phyloP scores from a whole-genome alignment of 2,113 vertebrate genomes.

The Bombycilla garrulus region DNA sequence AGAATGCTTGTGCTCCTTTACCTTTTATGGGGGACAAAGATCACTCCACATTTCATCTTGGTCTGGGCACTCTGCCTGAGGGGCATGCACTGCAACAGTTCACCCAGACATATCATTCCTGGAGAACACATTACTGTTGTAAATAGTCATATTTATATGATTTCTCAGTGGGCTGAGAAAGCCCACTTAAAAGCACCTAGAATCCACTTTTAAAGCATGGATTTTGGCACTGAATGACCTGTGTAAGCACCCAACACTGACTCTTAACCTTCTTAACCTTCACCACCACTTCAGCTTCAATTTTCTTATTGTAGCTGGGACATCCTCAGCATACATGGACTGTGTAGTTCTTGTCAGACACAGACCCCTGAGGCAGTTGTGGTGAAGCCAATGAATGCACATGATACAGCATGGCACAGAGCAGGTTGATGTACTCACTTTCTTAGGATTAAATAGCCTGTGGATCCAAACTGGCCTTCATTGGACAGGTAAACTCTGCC shows the following conservation, averaged over 20 bases:
- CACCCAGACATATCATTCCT: background rate
- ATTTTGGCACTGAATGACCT: background rate
- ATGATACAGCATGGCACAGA: background rate
- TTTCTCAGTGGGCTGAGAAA: background rate
- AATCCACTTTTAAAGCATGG: background rate
- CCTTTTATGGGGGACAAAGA: too few relatives aligned
- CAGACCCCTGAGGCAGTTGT: background rate
- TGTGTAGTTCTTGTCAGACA: background rate
- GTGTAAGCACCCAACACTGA: background rate
- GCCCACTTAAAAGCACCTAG: too few relatives aligned
- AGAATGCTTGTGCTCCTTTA: too few relatives aligned
- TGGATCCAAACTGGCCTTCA: background rate
- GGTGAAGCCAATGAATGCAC: background rate
- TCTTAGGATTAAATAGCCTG: background rate
- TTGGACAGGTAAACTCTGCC: background rate
- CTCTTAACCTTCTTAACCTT: background rate
- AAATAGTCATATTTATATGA: background rate
- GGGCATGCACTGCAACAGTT: too few relatives aligned
- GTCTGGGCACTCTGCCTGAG: too few relatives aligned
- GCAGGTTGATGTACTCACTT: background rate
- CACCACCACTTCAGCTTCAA: background rate
- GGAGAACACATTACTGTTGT: background rate
- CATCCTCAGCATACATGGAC: background rate
- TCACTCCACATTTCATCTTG: too few relatives aligned
- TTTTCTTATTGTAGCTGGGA: background rate